Evolutionary conservation across 2,797 vertebrate genomes (phyloP).

Genomic region (Enteromius argenteus): DNA sequence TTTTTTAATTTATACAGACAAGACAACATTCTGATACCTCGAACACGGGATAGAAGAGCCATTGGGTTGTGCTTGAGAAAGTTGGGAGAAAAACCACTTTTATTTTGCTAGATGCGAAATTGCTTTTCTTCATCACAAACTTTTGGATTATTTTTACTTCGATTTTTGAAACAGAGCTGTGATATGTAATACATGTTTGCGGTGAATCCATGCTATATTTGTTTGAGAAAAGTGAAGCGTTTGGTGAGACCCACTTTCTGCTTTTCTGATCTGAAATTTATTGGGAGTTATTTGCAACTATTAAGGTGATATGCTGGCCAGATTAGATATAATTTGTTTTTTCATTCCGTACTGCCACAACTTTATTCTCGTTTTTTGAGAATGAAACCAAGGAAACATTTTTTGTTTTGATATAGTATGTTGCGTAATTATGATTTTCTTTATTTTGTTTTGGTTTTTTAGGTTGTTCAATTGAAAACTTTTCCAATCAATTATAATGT

Average conservation of each 20-base stretch:
- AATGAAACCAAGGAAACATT: background rate
- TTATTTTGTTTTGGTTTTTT: background rate
- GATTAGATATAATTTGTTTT: background rate
- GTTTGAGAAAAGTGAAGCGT: background rate
- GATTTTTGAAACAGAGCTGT: background rate
- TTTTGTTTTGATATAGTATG: background rate
- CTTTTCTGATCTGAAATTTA: background rate
- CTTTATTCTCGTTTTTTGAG: background rate
- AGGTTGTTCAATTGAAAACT: background rate
- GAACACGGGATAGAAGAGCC: too few relatives aligned
- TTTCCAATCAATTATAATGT: conserved; percentile 30
- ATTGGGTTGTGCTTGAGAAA: background rate
- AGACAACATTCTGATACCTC: background rate
- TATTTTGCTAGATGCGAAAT: background rate
- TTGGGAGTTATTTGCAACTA: background rate
- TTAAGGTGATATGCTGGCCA: background rate
- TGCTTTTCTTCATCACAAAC: background rate
- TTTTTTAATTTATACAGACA: background rate
- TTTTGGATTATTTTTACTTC: background rate
- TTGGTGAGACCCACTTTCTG: background rate
- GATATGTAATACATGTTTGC: conserved; percentile 5
- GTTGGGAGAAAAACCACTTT: background rate
- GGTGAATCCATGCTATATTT: conserved; percentile 1
- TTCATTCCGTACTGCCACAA: conserved; percentile 19
- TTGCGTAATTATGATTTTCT: background rate